Evolutionary conservation across 2,888 invertebrate genomes (phyloP).

Genomic region (Leistus spinibarbis): DNA sequence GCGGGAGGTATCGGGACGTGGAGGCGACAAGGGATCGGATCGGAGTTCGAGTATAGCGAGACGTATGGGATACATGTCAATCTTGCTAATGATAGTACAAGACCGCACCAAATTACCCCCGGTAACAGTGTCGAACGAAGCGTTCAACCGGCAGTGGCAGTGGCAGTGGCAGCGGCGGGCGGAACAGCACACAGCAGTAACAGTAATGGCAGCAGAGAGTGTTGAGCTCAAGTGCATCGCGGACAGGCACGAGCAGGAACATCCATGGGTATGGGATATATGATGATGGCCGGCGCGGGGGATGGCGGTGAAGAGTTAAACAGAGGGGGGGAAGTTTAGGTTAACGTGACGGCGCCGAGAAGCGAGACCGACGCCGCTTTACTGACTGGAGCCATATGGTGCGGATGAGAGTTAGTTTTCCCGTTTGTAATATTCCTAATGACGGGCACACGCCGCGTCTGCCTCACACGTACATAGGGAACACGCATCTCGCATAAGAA

Average conservation of each 20-base stretch:
- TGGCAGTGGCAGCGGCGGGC: conserved; percentile 27
- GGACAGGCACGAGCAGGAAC: conserved; percentile 10
- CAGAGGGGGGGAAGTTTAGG: conserved; percentile 32
- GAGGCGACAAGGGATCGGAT: neutral
- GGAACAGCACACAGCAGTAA: conserved; percentile 41
- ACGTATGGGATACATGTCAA: conserved; percentile 55
- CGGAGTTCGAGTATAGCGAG: neutral
- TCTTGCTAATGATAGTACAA: conserved; percentile 60
- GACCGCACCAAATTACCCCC: conserved; percentile 58
- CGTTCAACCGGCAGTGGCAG: conserved; percentile 18
- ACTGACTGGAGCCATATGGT: conserved; percentile 56
- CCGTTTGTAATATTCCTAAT: conserved; percentile 61
- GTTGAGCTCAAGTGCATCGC: neutral
- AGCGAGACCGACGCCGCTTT: conserved; percentile 43
- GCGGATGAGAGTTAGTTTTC: conserved; percentile 58
- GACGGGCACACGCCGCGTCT: conserved; percentile 56
- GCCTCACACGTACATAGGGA: conserved; percentile 44
- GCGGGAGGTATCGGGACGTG: too few relatives aligned
- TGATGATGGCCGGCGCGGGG: conserved; percentile 40
- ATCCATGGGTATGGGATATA: neutral
- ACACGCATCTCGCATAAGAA: conserved; percentile 56
- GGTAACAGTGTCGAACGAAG: conserved; percentile 4
- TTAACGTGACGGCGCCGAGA: conserved; percentile 32
- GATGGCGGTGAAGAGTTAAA: conserved; percentile 40
- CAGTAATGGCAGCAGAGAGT: conserved; percentile 15